Evolutionary conservation across 1,140 invertebrate species (phyloP).

Genomic region (Trichonephila clavata): DNA sequence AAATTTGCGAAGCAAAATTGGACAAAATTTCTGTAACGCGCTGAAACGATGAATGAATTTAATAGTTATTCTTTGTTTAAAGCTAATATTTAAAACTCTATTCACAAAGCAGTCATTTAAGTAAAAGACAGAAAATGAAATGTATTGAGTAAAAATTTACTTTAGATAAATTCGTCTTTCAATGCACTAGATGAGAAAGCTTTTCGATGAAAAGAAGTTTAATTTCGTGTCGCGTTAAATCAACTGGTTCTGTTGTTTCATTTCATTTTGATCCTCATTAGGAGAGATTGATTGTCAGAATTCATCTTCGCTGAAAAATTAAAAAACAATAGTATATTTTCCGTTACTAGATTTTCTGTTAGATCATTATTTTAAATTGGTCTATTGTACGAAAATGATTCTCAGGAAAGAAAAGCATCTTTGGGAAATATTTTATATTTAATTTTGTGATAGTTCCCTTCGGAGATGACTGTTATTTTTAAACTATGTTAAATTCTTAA

Average conservation of each 20-base stretch:
- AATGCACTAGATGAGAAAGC: neutral
- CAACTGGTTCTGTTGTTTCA: neutral
- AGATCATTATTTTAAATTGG: neutral
- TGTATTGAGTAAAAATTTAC: neutral
- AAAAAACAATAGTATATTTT: neutral
- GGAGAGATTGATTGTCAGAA: neutral
- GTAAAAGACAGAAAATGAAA: neutral
- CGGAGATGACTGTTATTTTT: no score
- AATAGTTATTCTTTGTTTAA: constrained; percentile 29
- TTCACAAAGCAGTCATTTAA: neutral
- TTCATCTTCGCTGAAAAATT: neutral
- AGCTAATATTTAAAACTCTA: neutral
- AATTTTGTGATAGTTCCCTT: no score
- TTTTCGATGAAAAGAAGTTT: neutral
- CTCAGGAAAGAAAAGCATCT: neutral
- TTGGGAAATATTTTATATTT: no score
- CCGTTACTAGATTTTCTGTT: neutral
- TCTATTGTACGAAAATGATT: neutral
- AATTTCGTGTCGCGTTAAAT: neutral
- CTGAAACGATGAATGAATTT: neutral
- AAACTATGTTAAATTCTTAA: no score
- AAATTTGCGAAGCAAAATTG: constrained; percentile 5
- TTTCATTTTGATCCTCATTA: constrained; percentile 6
- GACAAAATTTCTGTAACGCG: constrained; percentile 1
- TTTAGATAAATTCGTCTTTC: neutral